Evolutionary conservation across 1,140 invertebrate genomes (phyloP).

Genomic region (Heterodera carotae): DNA sequence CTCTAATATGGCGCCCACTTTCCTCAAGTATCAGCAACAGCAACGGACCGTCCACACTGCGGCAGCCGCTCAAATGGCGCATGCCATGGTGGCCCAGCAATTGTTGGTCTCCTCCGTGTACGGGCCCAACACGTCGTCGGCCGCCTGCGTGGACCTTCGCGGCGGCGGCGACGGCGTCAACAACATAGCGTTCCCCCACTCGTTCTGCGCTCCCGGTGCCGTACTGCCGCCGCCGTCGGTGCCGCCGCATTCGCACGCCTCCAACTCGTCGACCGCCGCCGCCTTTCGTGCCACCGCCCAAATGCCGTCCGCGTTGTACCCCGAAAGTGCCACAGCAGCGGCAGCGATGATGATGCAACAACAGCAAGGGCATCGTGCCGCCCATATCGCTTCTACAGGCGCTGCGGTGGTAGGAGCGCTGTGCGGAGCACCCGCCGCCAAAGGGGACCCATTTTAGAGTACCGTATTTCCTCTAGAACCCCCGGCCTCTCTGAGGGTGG

Average conservation of each 20-base stretch:
- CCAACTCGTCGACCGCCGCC: no score
- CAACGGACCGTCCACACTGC: neutral
- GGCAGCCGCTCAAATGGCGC: neutral
- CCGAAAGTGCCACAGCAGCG: no score
- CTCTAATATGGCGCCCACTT: neutral
- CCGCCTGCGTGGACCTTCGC: neutral
- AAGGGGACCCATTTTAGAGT: no score
- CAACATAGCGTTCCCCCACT: neutral
- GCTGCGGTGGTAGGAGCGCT: neutral
- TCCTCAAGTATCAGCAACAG: neutral
- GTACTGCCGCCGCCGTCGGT: neutral
- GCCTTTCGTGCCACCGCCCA: neutral
- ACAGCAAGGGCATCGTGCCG: neutral
- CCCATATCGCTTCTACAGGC: neutral
- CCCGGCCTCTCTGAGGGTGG: no score
- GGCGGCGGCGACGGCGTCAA: neutral
- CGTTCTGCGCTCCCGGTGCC: no score
- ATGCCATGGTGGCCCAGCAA: constrained; percentile 9
- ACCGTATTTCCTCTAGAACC: no score
- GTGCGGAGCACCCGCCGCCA: no score
- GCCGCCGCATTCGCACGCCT: no score
- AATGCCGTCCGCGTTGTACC: neutral
- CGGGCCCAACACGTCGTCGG: neutral
- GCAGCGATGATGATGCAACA: neutral
- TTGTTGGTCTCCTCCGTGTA: neutral